phyloP scores from a whole-genome alignment of 2,113 vertebrate genomes.

The Chitala chitala region DNA sequence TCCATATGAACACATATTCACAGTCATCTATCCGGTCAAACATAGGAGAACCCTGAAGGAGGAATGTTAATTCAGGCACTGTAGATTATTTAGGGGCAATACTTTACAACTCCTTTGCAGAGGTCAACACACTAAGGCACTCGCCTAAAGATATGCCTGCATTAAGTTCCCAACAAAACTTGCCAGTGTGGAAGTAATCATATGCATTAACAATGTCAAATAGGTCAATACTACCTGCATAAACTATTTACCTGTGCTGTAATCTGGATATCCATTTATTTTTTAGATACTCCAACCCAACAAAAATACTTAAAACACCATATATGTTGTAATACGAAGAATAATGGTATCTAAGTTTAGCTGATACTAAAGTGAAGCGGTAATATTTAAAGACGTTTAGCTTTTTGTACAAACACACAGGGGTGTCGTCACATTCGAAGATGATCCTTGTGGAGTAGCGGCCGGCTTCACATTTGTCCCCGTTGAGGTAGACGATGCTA shows the following conservation, averaged over 20 bases:
- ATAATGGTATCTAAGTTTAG: too few species aligned
- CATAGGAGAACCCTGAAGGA: constrained; percentile 80
- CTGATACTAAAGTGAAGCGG: too few species aligned
- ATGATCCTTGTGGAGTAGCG: constrained; percentile 82
- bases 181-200: too few species aligned
- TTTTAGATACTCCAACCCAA: too few species aligned
- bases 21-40: constrained; percentile 75
- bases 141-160: too few species aligned
- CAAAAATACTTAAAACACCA: too few species aligned
- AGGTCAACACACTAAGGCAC: background rate
- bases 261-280: too few species aligned
- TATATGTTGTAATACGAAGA: too few species aligned
- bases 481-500: constrained; percentile 80
- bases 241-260: too few species aligned
- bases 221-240: too few species aligned
- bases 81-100: background rate
- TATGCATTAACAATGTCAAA: too few species aligned
- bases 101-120: background rate
- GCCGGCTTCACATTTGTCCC: constrained; percentile 67
- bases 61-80: background rate
- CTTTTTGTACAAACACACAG: constrained; percentile 49
- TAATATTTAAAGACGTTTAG: background rate
- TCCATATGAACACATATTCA: constrained; percentile 90
- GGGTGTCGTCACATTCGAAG: constrained; percentile 78
- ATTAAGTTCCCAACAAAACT: too few species aligned